Percentiles rank a stretch among this genome's conserved stretches.
These are phyloP conservation scores for Argentina silus DNA, from an alignment of 2,797 vertebrate genomes.

Conservation along the genomic window DNA sequence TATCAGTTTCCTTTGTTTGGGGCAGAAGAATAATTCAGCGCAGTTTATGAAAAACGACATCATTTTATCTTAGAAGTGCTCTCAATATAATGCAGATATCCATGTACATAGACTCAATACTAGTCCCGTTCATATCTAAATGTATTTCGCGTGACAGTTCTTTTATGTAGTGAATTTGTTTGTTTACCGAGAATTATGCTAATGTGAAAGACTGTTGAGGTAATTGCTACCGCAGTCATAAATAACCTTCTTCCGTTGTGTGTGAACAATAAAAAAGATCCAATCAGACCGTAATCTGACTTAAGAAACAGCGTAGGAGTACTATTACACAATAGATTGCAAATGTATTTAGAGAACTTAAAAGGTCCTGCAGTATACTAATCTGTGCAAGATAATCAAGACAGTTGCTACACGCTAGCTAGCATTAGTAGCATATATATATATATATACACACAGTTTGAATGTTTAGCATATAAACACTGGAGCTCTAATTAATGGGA, in stretches of 20 bases:
- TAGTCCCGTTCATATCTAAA: background rate
- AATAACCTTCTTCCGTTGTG: background rate
- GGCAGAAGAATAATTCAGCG: background rate
- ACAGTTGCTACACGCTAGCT: background rate
- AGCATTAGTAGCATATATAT: background rate
- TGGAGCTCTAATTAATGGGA: conserved; percentile 78
- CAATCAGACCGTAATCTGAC: background rate
- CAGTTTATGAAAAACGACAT: background rate
- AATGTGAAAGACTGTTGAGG: too few species aligned
- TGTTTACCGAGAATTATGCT: background rate
- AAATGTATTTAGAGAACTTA: too few species aligned
- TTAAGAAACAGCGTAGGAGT: too few species aligned
- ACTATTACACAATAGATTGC: too few species aligned
- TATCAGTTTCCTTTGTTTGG: background rate
- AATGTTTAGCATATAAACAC: conserved; percentile 69
- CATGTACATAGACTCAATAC: background rate
- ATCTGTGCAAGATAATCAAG: too few species aligned
- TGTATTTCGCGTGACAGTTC: background rate
- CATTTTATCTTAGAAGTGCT: background rate
- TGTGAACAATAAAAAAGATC: background rate
- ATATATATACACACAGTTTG: conserved; percentile 31
- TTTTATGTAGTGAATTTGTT: background rate
- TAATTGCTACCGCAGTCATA: background rate
- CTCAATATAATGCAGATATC: background rate
- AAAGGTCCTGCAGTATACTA: too few species aligned